These are phyloP conservation scores for Hypomesus transpacificus DNA, from an alignment of 2,113 vertebrate species.

Conservation along the genomic window DNA sequence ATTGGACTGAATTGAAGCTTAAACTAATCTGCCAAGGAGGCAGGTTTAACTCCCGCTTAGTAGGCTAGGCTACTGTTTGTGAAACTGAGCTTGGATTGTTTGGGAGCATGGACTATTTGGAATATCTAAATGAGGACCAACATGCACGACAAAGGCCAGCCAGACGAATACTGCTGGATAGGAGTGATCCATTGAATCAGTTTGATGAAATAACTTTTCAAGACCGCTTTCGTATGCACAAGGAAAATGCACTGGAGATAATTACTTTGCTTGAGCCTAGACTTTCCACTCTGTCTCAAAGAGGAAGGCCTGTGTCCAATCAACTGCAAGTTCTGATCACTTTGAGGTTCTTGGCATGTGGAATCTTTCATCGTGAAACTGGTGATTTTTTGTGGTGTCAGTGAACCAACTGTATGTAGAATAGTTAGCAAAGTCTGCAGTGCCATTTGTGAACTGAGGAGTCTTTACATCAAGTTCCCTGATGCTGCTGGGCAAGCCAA, in stretches of 20 bases:
- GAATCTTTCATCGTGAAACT: constrained; percentile 8
- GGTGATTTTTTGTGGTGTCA: too few relatives aligned
- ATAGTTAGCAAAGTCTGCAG: too few relatives aligned
- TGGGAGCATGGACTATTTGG: not conserved
- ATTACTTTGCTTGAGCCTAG: not conserved
- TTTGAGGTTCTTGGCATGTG: constrained; percentile 7
- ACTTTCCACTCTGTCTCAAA: not conserved
- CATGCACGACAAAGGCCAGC: not conserved
- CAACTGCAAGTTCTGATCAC: constrained; percentile 6
- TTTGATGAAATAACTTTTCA: not conserved
- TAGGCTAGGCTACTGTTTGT: not conserved
- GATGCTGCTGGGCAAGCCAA: too few relatives aligned
- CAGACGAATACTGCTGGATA: not conserved
- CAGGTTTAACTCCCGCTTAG: not conserved
- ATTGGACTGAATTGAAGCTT: not conserved
- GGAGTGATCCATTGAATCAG: constrained; percentile 1
- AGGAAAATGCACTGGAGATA: not conserved
- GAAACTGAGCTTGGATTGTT: not conserved
- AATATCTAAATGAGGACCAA: not conserved
- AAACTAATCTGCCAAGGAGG: not conserved
- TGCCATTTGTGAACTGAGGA: too few relatives aligned
- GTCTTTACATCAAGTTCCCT: too few relatives aligned
- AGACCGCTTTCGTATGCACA: not conserved
- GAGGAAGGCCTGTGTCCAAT: not conserved
- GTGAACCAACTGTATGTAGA: too few relatives aligned